These are phyloP conservation scores for Heliconius hortense DNA, from an alignment of 2,888 invertebrate genomes.

Conservation along the genomic window DNA sequence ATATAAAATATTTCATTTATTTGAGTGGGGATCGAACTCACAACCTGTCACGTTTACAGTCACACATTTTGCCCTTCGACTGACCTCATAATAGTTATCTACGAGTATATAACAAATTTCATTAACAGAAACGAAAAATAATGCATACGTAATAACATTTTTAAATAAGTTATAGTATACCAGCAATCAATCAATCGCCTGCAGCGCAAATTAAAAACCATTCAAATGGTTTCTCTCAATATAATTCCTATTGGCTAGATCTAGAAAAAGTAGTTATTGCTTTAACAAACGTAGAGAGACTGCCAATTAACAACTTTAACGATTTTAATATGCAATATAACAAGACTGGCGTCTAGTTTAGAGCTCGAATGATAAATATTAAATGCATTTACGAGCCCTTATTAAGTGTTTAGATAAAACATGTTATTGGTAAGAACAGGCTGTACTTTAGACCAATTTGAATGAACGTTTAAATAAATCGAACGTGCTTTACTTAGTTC, in stretches of 20 bases:
- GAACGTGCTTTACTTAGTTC: slow-evolving; percentile 2
- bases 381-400: slow-evolving; percentile 36
- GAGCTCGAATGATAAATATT: slow-evolving; percentile 42
- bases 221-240: slow-evolving; percentile 28
- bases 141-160: neutral
- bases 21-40: too few species aligned
- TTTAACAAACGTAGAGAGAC: slow-evolving; percentile 35
- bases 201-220: neutral
- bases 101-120: neutral
- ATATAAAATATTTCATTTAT: too few species aligned
- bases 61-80: too few species aligned
- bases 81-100: neutral
- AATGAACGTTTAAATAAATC: slow-evolving; percentile 16
- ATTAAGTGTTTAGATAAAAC: slow-evolving; percentile 36
- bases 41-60: too few species aligned
- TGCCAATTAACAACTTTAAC: slow-evolving; percentile 36
- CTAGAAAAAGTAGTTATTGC: slow-evolving; percentile 42
- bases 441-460: slow-evolving; percentile 28
- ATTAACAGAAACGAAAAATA: neutral
- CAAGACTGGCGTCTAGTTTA: slow-evolving; percentile 35
- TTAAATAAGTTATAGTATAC: neutral
- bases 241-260: slow-evolving; percentile 6
- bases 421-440: slow-evolving; percentile 34
- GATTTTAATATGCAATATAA: slow-evolving; percentile 41
- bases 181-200: slow-evolving; percentile 8